These are phyloP conservation scores for Drosophila mercatorum DNA, from an alignment of 2,888 invertebrate species.

Conservation along the genomic window DNA sequence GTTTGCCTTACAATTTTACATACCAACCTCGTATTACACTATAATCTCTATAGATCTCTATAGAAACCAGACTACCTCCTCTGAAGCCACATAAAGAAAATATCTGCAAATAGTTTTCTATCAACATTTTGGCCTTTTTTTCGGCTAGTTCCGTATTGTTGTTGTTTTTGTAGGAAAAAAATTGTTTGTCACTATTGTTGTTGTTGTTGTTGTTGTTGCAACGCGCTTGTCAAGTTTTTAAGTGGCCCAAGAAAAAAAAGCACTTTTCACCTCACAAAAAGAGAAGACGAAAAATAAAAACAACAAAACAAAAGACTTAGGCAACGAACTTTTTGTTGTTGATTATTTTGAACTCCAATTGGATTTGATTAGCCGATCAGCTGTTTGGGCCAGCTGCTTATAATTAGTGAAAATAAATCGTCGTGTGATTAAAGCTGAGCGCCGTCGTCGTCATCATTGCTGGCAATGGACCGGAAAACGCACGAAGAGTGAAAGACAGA, in stretches of 20 bases:
- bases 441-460: conserved; percentile 24
- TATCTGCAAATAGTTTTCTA: conserved; percentile 4
- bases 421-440: conserved; percentile 57
- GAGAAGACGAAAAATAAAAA: conserved; percentile 22
- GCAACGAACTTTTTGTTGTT: conserved; percentile 56
- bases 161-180: neutral
- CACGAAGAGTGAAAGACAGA: conserved; percentile 18
- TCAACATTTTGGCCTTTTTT: conserved; percentile 19
- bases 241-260: neutral
- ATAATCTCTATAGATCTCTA: too few relatives aligned
- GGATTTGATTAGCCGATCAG: conserved; percentile 49
- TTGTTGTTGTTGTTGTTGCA: conserved; percentile 13
- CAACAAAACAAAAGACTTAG: conserved; percentile 62
- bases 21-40: neutral
- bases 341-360: conserved; percentile 23
- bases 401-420: conserved; percentile 70
- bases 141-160: conserved; percentile 50
- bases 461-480: conserved; percentile 79
- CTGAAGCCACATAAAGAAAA: neutral
- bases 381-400: conserved; percentile 45
- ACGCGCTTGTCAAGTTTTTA: conserved; percentile 16
- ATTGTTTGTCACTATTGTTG: conserved; percentile 28
- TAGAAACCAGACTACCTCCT: neutral
- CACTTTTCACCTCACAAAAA: conserved; percentile 55
- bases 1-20: neutral